Evolutionary conservation across 2,797 vertebrate species (phyloP).

Genomic region (Periparus ater): DNA sequence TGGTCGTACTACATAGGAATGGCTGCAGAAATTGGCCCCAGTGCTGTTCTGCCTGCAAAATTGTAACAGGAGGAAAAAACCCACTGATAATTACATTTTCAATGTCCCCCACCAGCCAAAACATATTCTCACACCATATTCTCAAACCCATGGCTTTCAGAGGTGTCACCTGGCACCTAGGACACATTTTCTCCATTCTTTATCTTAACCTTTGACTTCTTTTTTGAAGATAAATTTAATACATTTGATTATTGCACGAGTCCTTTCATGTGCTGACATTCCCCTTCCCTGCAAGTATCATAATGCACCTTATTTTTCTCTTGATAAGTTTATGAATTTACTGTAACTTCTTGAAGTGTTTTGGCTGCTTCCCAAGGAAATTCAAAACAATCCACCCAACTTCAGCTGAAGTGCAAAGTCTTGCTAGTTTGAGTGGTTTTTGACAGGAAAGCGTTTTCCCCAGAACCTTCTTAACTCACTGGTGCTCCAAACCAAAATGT

Average conservation of each 20-base stretch:
- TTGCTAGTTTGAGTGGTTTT: not conserved
- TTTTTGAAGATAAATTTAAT: not conserved
- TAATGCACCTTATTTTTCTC: not conserved
- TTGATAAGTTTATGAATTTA: not conserved
- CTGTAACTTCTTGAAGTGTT: constrained; percentile 3
- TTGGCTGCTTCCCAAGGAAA: constrained; percentile 21
- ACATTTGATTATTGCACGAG: not conserved
- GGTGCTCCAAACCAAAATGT: not conserved
- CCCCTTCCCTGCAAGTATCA: not conserved
- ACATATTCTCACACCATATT: not conserved
- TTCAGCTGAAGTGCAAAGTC: not conserved
- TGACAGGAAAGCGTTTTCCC: not conserved
- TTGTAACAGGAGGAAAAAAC: accelerated
- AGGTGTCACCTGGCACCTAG: not conserved
- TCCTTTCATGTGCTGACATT: not conserved
- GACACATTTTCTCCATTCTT: not conserved
- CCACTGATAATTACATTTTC: accelerated
- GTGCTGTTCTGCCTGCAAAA: not conserved
- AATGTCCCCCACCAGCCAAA: not conserved
- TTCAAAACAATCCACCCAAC: not conserved
- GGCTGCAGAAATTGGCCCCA: not conserved
- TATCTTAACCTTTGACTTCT: not conserved
- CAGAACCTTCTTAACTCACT: not conserved
- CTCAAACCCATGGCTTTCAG: not conserved
- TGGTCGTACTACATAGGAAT: not conserved